A percentile compares a stretch with the other conserved stretches of the same genome.
phyloP scores from a whole-genome alignment of 2,888 invertebrate species.

The Callyntrura sp. region DNA sequence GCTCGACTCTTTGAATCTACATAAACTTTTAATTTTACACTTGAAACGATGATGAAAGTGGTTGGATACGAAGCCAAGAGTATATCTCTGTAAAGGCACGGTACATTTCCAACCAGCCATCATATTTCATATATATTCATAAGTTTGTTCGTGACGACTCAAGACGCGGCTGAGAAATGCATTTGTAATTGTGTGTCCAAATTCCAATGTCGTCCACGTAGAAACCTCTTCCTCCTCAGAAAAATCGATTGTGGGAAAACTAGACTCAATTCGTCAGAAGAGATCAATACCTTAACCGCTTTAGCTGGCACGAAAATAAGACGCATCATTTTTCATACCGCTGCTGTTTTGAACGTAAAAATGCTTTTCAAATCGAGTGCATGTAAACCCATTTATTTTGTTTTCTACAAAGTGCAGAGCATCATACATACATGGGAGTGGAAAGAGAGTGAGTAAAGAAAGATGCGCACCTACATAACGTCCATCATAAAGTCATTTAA shows the following conservation, averaged over 20 bases:
- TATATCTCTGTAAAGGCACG: background rate
- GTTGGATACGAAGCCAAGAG: background rate
- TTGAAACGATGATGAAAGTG: background rate
- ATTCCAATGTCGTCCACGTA: slow-evolving; percentile 20
- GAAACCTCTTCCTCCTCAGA: background rate
- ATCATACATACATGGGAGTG: too few relatives aligned
- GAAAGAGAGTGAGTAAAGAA: too few relatives aligned
- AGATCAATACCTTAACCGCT: background rate
- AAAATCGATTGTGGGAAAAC: too few relatives aligned
- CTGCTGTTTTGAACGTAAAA: background rate
- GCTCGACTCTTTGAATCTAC: background rate
- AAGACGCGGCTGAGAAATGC: background rate
- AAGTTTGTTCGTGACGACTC: background rate
- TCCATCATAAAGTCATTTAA: background rate
- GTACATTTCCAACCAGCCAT: too few relatives aligned
- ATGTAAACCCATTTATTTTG: too few relatives aligned
- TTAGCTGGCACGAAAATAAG: background rate
- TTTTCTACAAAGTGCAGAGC: too few relatives aligned
- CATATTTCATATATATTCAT: background rate
- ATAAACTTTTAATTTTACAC: background rate
- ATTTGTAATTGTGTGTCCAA: background rate
- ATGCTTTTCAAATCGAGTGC: background rate
- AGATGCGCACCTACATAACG: too few relatives aligned
- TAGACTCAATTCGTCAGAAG: background rate
- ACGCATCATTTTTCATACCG: background rate